phyloP scores from a whole-genome alignment of 2,888 invertebrate genomes.

The Drosophila neoperkinsi region DNA sequence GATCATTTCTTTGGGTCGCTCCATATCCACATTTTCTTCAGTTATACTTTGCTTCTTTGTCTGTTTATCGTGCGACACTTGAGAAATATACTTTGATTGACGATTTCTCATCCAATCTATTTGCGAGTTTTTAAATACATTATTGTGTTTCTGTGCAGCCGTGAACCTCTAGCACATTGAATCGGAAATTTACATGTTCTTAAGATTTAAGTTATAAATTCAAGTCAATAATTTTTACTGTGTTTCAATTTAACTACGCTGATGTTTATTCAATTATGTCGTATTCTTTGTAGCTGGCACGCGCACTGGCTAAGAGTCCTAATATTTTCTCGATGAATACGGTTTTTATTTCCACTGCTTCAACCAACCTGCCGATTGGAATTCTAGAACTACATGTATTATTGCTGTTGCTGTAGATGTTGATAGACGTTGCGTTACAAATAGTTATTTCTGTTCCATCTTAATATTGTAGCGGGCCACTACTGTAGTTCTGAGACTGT shows the following conservation, averaged over 20 bases:
- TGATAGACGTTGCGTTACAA: background rate
- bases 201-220: background rate
- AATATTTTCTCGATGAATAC: conserved; percentile 82
- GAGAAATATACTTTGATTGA: conserved; percentile 90
- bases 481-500: background rate
- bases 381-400: conserved; percentile 52
- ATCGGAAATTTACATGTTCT: background rate
- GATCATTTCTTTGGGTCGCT: background rate
- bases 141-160: background rate
- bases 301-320: conserved; percentile 87
- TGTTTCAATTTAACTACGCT: background rate
- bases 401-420: background rate
- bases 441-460: background rate
- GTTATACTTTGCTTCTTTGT: conserved; percentile 7
- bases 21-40: background rate
- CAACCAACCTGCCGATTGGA: conserved; percentile 39
- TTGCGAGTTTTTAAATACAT: conserved; percentile 86
- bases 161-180: background rate
- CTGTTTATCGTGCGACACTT: conserved; percentile 87
- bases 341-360: conserved; percentile 67
- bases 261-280: background rate
- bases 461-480: background rate
- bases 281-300: conserved; percentile 87
- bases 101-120: conserved; percentile 89
- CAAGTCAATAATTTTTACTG: background rate